phyloP scores from a whole-genome alignment of 2,888 invertebrate species.

The Dynastes tityus region DNA sequence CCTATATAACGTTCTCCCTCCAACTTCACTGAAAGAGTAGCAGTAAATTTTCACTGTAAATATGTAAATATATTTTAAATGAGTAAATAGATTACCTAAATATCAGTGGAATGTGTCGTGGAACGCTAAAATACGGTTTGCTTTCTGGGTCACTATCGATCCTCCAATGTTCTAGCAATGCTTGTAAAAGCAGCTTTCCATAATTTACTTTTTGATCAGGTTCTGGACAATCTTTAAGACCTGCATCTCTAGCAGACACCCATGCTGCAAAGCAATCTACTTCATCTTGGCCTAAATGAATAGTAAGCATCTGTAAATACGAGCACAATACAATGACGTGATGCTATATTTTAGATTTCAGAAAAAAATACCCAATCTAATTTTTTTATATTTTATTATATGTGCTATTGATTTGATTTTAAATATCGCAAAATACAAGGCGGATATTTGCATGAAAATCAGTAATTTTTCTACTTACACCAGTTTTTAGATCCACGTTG shows the following conservation, averaged over 20 bases:
- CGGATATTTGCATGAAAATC: neutral
- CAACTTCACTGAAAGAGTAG: constrained; percentile 85
- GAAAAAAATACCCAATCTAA: constrained; percentile 29
- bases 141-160: constrained; percentile 81
- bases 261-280: constrained; percentile 98
- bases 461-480: constrained; percentile 74
- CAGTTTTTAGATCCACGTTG: constrained; percentile 98
- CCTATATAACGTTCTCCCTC: constrained; percentile 94
- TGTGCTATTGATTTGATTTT: neutral
- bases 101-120: constrained; percentile 96
- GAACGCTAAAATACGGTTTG: constrained; percentile 89
- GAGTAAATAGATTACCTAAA: constrained; percentile 77
- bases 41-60: neutral
- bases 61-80: neutral
- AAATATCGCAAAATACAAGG: neutral
- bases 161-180: constrained; percentile 95
- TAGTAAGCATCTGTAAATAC: constrained; percentile 88
- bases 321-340: constrained; percentile 41
- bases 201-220: constrained; percentile 95
- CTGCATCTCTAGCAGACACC: constrained; percentile 97
- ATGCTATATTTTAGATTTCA: constrained; percentile 34
- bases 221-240: constrained; percentile 76
- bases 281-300: constrained; percentile 97
- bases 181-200: constrained; percentile 94
- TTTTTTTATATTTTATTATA: neutral